Evolutionary conservation across 2,797 vertebrate species (phyloP).

Genomic region (Fistularia tabacaria): DNA sequence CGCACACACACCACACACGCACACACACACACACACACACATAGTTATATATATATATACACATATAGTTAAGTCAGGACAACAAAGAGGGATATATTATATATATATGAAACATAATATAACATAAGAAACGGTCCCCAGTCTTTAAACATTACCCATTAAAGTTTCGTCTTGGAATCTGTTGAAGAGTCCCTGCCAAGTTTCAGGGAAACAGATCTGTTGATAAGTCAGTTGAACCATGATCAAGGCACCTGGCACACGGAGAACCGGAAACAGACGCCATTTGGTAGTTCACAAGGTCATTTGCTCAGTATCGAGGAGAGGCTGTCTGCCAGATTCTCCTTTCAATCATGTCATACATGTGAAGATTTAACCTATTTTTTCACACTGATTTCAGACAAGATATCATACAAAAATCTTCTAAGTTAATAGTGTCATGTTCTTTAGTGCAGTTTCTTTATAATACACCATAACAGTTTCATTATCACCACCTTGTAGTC

Average conservation of each 20-base stretch:
- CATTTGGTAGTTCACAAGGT: constrained; percentile 77
- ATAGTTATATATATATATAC: constrained; percentile 23
- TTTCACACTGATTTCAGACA: constrained; percentile 38
- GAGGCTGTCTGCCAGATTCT: constrained; percentile 62
- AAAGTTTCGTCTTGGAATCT: constrained; percentile 72
- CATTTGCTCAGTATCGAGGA: constrained; percentile 59
- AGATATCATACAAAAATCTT: constrained; percentile 15
- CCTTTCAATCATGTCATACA: constrained; percentile 62
- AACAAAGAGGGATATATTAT: constrained; percentile 24
- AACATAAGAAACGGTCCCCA: constrained; percentile 34
- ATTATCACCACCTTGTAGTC: constrained; percentile 23
- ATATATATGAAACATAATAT: constrained; percentile 4
- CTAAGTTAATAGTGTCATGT: constrained; percentile 18
- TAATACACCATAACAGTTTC: constrained; percentile 8
- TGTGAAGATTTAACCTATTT: constrained; percentile 39
- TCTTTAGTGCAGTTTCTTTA: constrained; percentile 26
- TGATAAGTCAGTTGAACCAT: constrained; percentile 76
- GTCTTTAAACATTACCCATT: constrained; percentile 56
- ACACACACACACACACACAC: too few relatives aligned
- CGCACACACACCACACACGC: too few relatives aligned
- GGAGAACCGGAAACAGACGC: constrained; percentile 76
- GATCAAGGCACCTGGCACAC: constrained; percentile 78
- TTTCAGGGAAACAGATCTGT: constrained; percentile 72
- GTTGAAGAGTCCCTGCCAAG: constrained; percentile 69
- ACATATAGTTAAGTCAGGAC: constrained; percentile 12